These are phyloP conservation scores for Rhabdomys pumilio DNA, from an alignment of 2,797 vertebrate genomes.

Conservation along the genomic window DNA sequence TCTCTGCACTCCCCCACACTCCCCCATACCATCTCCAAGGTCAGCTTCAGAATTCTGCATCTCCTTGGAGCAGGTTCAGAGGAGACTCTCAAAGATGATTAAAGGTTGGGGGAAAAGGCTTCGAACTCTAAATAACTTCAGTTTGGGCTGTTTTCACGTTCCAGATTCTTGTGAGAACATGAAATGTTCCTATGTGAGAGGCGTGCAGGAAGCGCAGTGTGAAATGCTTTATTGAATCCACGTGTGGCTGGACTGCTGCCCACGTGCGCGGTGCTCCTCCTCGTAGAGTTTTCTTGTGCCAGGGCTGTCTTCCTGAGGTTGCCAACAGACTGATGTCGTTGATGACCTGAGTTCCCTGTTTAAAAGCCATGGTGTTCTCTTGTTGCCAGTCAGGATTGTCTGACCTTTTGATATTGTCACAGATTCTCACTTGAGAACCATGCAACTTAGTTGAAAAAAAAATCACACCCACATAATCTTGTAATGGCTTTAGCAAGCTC, in stretches of 20 bases:
- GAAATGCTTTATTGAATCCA: constrained; percentile 75
- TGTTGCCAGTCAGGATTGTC: not conserved
- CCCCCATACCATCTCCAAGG: not conserved
- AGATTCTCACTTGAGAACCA: not conserved
- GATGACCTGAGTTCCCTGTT: not conserved
- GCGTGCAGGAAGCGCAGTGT: constrained; percentile 55
- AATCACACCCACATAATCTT: not conserved
- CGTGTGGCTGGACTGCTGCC: constrained; percentile 57
- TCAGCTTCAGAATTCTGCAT: constrained; percentile 48
- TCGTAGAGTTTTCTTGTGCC: constrained; percentile 28
- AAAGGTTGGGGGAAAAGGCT: constrained; percentile 71
- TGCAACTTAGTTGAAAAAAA: not conserved
- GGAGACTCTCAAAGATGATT: constrained; percentile 75
- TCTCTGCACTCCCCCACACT: not conserved
- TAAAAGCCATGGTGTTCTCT: not conserved
- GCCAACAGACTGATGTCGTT: constrained; percentile 24
- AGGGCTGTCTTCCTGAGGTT: constrained; percentile 36
- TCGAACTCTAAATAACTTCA: constrained; percentile 74
- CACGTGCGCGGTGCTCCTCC: constrained; percentile 44
- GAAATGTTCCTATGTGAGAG: constrained; percentile 68
- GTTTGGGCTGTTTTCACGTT: constrained; percentile 77
- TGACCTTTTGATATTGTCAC: not conserved
- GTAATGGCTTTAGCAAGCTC: not conserved
- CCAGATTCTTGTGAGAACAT: constrained; percentile 77
- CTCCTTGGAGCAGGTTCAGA: constrained; percentile 72